Percentiles rank a stretch among this genome's conserved stretches.
Conservation (phyloP, 2,888 invertebrate genomes). For the Tipula unca region DNA sequence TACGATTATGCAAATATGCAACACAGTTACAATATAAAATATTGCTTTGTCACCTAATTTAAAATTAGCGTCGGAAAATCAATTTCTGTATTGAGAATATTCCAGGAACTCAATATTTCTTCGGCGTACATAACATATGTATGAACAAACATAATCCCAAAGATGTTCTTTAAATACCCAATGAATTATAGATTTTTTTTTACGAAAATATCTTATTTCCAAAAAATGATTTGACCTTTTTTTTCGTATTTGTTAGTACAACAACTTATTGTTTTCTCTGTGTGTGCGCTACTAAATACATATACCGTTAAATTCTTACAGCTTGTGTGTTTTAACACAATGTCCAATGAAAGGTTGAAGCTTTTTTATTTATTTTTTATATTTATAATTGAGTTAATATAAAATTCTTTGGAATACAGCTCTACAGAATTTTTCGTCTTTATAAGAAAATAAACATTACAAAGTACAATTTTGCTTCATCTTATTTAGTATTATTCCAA, state of each 20-base stretch:
- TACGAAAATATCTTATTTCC: neutral
- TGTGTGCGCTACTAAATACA: neutral
- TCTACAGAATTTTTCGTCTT: too few species aligned
- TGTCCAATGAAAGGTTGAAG: too few species aligned
- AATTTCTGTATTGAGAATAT: neutral
- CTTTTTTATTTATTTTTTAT: too few species aligned
- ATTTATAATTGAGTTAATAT: neutral
- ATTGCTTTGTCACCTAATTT: neutral
- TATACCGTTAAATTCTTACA: neutral
- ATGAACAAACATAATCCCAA: neutral
- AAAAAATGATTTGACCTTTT: neutral
- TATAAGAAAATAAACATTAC: too few species aligned
- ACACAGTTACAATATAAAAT: neutral
- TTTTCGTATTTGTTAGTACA: neutral
- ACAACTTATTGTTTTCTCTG: neutral
- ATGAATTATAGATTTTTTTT: neutral
- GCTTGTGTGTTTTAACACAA: neutral
- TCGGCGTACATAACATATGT: neutral
- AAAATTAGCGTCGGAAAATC: neutral
- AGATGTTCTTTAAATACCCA: neutral
- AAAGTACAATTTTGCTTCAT: neutral
- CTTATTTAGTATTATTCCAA: neutral
- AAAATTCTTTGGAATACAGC: too few species aligned
- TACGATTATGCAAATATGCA: neutral
- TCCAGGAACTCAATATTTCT: neutral